phyloP scores from a whole-genome alignment of 2,797 vertebrate species.

The Kryptopterus vitreolus region DNA sequence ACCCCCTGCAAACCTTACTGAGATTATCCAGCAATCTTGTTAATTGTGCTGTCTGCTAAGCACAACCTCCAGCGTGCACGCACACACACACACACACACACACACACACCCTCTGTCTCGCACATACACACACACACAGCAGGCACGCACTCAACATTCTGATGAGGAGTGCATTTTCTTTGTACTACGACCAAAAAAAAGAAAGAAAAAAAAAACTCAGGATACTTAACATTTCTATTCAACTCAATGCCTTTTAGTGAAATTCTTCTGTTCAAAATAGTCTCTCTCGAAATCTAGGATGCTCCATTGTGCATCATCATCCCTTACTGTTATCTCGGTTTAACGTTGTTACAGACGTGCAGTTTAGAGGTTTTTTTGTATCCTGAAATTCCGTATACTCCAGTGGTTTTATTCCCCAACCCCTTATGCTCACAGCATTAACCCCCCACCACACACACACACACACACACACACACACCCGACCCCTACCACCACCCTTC shows the following conservation, averaged over 20 bases:
- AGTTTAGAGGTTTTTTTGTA: conserved; percentile 29
- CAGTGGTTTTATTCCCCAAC: conserved; percentile 30
- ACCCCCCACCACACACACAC: too few species aligned
- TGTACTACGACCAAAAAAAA: neutral
- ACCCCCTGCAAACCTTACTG: conserved; percentile 32
- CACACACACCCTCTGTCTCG: neutral
- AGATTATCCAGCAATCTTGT: conserved; percentile 48
- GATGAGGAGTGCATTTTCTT: neutral
- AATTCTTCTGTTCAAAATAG: neutral
- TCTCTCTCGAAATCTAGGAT: neutral
- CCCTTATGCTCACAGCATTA: conserved; percentile 13
- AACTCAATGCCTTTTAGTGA: neutral
- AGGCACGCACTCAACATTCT: neutral
- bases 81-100: neutral
- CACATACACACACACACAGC: conserved; percentile 10
- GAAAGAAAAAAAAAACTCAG: neutral
- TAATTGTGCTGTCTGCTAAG: conserved; percentile 39
- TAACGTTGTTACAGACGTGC: conserved; percentile 43
- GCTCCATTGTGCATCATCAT: neutral
- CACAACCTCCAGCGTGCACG: conserved; percentile 11
- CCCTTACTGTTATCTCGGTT: neutral
- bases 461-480: too few species aligned
- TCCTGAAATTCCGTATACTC: conserved; percentile 37
- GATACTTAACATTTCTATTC: neutral
- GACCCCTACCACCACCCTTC: neutral